phyloP scores from a whole-genome alignment of 2,888 invertebrate species.

The Rhamphomyia laevipes region DNA sequence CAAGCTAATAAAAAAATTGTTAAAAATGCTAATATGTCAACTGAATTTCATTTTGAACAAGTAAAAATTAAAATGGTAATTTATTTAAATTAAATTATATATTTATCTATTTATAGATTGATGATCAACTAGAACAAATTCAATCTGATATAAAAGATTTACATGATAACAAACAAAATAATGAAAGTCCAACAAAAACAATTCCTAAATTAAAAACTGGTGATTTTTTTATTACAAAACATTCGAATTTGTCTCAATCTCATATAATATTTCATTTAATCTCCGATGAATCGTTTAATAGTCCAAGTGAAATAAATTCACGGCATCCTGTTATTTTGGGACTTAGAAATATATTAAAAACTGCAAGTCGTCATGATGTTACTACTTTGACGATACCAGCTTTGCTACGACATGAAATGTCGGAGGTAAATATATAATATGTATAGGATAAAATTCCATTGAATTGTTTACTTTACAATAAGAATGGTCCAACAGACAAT shows the following conservation, averaged over 20 bases:
- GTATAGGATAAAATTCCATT: constrained; percentile 4
- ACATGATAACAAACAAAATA: constrained; percentile 17
- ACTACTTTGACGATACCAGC: constrained; percentile 88
- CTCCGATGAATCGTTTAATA: constrained; percentile 60
- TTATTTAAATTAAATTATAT: constrained; percentile 1
- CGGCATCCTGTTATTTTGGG: constrained; percentile 92
- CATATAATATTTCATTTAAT: constrained; percentile 95
- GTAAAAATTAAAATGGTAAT: constrained; percentile 17
- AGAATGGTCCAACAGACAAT: too few species aligned
- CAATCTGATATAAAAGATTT: constrained; percentile 42
- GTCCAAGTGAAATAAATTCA: constrained; percentile 79
- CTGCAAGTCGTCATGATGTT: constrained; percentile 89
- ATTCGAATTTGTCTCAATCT: constrained; percentile 88
- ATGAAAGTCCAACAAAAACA: constrained; percentile 32
- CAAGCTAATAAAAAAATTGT: constrained; percentile 33
- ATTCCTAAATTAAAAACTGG: constrained; percentile 58
- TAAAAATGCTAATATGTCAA: constrained; percentile 45
- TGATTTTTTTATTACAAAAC: constrained; percentile 75
- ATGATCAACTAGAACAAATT: constrained; percentile 70
- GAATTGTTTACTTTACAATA: too few species aligned
- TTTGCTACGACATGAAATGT: constrained; percentile 83
- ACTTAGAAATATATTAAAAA: constrained; percentile 85
- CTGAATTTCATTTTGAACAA: constrained; percentile 84
- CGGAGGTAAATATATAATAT: constrained; percentile 52
- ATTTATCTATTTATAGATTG: constrained; percentile 46